These are phyloP conservation scores for Semaprochilodus insignis DNA, from an alignment of 2,797 vertebrate genomes.

Conservation along the genomic window DNA sequence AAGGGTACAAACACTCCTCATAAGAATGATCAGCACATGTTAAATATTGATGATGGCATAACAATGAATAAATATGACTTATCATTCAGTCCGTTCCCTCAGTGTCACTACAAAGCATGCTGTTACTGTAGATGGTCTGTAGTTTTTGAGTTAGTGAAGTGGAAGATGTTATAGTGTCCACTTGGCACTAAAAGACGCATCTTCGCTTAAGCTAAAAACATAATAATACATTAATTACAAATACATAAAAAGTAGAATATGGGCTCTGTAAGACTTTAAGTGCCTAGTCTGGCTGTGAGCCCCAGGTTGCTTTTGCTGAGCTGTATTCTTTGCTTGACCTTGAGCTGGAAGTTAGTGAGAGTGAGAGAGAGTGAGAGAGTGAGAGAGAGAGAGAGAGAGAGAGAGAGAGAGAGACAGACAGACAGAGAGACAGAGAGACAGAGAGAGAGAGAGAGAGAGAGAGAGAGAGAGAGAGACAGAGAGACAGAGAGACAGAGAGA, in stretches of 20 bases:
- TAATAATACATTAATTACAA: neutral
- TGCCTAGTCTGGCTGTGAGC: constrained; percentile 1
- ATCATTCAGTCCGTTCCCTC: neutral
- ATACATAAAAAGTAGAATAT: neutral
- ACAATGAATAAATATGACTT: no score
- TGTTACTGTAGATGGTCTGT: neutral
- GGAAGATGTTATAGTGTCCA: neutral
- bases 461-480: constrained; percentile 1
- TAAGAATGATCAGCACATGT: neutral
- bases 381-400: constrained; percentile 15
- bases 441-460: neutral
- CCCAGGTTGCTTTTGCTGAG: constrained; percentile 32
- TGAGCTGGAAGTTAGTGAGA: constrained; percentile 49
- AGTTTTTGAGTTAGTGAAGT: neutral
- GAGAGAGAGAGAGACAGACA: neutral
- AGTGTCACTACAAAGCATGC: neutral
- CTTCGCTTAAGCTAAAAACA: no score
- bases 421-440: neutral
- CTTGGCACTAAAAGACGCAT: neutral
- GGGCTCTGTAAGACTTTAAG: neutral
- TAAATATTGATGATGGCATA: no score
- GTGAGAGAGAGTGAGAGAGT: no score
- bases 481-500: constrained; percentile 10
- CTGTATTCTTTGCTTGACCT: constrained; percentile 72
- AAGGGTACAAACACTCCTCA: neutral